Evolutionary conservation across 2,797 vertebrate species (phyloP).

Genomic region (Lepus townsendii): DNA sequence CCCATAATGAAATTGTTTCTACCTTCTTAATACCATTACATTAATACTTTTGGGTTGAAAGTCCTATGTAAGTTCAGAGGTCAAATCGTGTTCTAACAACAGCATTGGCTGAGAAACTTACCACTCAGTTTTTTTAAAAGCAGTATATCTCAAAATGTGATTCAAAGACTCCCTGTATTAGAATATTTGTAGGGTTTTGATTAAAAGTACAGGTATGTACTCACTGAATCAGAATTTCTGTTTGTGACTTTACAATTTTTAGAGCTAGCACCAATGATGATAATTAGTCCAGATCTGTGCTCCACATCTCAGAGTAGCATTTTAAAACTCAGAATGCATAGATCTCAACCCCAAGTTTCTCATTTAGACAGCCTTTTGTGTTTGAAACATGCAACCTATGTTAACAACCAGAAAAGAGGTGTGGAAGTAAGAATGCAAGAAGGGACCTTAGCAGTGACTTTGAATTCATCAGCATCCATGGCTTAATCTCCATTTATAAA

Average conservation of each 20-base stretch:
- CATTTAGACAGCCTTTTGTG: neutral
- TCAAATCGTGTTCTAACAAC: too few relatives aligned
- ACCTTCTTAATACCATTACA: too few relatives aligned
- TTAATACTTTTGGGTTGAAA: too few relatives aligned
- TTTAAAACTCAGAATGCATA: neutral
- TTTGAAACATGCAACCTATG: neutral
- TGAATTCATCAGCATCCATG: neutral
- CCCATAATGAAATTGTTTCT: too few relatives aligned
- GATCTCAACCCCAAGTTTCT: neutral
- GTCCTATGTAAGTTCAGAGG: too few relatives aligned
- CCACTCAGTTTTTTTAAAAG: neutral
- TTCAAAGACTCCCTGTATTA: neutral
- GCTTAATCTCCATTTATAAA: constrained; percentile 45
- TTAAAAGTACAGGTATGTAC: neutral
- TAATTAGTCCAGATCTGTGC: neutral
- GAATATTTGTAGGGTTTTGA: neutral
- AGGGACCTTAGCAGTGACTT: neutral
- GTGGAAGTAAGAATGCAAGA: neutral
- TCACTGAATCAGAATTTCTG: neutral
- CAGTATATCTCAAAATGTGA: neutral
- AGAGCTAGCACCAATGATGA: neutral
- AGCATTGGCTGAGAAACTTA: neutral
- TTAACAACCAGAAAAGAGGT: neutral
- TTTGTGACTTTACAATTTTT: neutral
- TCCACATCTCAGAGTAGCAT: neutral